Conservation (phyloP, 2,113 vertebrate genomes). For the Hippocampus zosterae region DNA sequence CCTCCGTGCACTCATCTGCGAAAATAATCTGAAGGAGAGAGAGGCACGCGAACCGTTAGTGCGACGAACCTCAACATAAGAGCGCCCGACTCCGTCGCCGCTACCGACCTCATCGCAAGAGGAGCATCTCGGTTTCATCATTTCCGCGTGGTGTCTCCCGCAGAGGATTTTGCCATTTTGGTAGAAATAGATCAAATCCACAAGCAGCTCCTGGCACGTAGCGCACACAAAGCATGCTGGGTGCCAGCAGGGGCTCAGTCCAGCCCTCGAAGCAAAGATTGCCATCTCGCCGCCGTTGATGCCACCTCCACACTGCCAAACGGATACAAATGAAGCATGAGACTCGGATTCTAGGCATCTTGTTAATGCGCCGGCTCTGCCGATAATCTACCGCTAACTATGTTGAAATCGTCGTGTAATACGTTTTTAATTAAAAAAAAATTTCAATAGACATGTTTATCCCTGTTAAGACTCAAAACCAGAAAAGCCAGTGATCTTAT, state of each 20-base stretch:
- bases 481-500: constrained; percentile 27
- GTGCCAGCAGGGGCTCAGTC: constrained; percentile 89
- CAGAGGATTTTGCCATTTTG: constrained; percentile 91
- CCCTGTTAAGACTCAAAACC: constrained; percentile 16
- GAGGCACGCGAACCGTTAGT: neutral
- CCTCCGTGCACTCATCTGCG: constrained; percentile 93
- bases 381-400: neutral
- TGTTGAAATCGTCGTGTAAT: constrained; percentile 2
- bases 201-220: constrained; percentile 87
- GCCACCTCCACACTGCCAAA: constrained; percentile 79
- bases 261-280: constrained; percentile 90
- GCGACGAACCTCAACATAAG: neutral
- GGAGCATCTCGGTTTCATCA: constrained; percentile 91
- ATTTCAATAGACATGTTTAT: constrained; percentile 5
- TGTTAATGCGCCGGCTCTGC: neutral
- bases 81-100: too few relatives aligned
- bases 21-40: constrained; percentile 85
- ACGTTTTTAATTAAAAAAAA: too few relatives aligned
- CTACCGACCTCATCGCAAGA: constrained; percentile 87
- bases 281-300: constrained; percentile 88
- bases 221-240: constrained; percentile 88
- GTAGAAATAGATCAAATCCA: constrained; percentile 96
- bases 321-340: constrained; percentile 29
- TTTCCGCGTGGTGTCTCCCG: constrained; percentile 89
- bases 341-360: constrained; percentile 10